phyloP scores from a whole-genome alignment of 2,797 vertebrate genomes.

The Lateolabrax maculatus region DNA sequence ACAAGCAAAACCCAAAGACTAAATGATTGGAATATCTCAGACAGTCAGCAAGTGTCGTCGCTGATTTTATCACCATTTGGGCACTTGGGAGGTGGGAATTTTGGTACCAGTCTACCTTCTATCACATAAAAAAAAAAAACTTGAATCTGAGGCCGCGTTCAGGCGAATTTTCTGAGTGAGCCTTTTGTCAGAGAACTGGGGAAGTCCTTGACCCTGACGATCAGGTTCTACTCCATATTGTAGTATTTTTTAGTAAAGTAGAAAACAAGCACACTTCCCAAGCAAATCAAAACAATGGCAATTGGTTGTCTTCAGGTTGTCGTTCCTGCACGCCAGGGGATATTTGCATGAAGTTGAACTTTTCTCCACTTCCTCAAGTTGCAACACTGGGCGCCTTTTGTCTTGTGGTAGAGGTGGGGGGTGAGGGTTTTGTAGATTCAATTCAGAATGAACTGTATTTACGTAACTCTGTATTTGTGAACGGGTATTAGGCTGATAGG shows the following conservation, averaged over 20 bases:
- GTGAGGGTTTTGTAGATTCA: not conserved
- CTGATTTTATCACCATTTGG: not conserved
- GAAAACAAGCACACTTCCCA: not conserved
- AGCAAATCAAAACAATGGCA: not conserved
- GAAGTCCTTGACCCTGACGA: not conserved
- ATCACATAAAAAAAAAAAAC: not conserved
- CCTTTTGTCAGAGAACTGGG: not conserved
- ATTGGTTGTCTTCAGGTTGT: not conserved
- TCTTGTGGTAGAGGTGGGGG: not conserved
- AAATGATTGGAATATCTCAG: constrained; percentile 25
- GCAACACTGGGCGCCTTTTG: not conserved
- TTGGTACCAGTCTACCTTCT: not conserved
- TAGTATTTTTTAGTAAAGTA: not conserved
- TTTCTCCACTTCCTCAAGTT: no score
- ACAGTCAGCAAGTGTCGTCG: not conserved
- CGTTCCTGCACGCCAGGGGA: not conserved
- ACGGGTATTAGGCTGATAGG: no score
- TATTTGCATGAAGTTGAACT: not conserved
- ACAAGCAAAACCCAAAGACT: constrained; percentile 32
- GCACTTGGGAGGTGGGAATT: not conserved
- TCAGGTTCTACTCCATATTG: not conserved
- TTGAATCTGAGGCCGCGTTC: not conserved
- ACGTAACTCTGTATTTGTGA: not conserved
- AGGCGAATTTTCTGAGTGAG: not conserved
- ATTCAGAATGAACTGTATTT: not conserved